Evolutionary conservation across 2,113 vertebrate genomes (phyloP).

Genomic region (Apteryx mantelli): DNA sequence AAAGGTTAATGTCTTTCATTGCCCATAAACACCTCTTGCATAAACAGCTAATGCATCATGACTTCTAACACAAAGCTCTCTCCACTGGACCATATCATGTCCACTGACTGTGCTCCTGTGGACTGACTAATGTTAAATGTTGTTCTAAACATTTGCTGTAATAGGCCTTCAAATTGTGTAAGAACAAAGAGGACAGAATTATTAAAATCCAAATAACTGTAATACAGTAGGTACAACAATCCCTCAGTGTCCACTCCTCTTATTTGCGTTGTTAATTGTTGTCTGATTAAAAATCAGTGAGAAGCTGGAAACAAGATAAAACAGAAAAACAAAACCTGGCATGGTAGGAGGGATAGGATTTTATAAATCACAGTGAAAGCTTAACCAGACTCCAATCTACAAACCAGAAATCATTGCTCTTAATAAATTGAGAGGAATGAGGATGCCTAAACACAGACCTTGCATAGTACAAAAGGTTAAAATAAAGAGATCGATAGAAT

Average conservation of each 20-base stretch:
- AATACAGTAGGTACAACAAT: constrained; percentile 67
- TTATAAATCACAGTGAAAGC: constrained; percentile 31
- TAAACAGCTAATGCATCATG: not conserved
- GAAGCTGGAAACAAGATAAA: constrained; percentile 67
- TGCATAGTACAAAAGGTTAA: not conserved
- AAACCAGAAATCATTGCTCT: constrained; percentile 44
- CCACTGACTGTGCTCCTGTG: not conserved
- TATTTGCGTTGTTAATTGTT: constrained; percentile 77
- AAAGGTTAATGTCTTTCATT: not conserved
- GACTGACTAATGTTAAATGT: not conserved
- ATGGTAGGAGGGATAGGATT: constrained; percentile 13
- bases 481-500: not conserved
- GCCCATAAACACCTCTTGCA: not conserved
- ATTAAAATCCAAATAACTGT: constrained; percentile 60
- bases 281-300: constrained; percentile 78
- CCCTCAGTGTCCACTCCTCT: constrained; percentile 68
- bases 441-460: not conserved
- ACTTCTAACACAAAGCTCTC: not conserved
- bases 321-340: constrained; percentile 59
- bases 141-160: not conserved
- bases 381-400: constrained; percentile 26
- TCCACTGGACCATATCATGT: not conserved
- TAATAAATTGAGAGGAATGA: constrained; percentile 43
- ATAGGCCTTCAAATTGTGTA: not conserved
- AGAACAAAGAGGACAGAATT: constrained; percentile 48